Evolutionary conservation across 2,888 invertebrate genomes (phyloP).

Genomic region (Lasioglossum oenotherae): DNA sequence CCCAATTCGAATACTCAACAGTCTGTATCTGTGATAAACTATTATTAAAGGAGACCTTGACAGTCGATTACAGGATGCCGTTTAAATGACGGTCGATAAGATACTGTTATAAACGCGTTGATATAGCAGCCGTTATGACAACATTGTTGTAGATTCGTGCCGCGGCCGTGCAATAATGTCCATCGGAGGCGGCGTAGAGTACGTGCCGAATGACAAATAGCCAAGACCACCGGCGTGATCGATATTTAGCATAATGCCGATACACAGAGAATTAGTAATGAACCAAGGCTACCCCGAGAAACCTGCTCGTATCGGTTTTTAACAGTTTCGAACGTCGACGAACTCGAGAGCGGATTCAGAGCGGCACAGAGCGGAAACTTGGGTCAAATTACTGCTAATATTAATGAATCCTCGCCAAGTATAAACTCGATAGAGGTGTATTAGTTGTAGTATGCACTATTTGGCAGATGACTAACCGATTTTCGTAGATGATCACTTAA

Average conservation of each 20-base stretch:
- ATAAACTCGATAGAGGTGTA: not conserved
- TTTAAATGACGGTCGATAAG: constrained; percentile 3
- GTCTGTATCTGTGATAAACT: no score
- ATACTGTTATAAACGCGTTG: constrained; percentile 10
- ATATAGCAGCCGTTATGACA: not conserved
- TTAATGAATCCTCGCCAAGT: not conserved
- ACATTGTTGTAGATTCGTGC: constrained; percentile 28
- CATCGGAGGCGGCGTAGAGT: not conserved
- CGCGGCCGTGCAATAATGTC: constrained; percentile 33
- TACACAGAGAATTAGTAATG: constrained; percentile 32
- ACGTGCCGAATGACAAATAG: constrained; percentile 46
- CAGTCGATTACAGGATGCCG: not conserved
- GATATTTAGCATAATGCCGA: constrained; percentile 36
- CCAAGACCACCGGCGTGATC: constrained; percentile 32
- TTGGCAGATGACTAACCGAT: no score
- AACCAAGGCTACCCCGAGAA: constrained; percentile 3
- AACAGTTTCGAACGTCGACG: constrained; percentile 11
- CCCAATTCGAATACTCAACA: no score
- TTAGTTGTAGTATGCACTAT: not conserved
- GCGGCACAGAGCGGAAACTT: not conserved
- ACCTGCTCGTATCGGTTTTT: constrained; percentile 11
- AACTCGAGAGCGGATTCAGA: constrained; percentile 6
- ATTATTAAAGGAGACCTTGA: not conserved
- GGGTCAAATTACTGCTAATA: not conserved
- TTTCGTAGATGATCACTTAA: no score